phyloP scores from a whole-genome alignment of 2,888 invertebrate species.

The Serrognathus titanus region DNA sequence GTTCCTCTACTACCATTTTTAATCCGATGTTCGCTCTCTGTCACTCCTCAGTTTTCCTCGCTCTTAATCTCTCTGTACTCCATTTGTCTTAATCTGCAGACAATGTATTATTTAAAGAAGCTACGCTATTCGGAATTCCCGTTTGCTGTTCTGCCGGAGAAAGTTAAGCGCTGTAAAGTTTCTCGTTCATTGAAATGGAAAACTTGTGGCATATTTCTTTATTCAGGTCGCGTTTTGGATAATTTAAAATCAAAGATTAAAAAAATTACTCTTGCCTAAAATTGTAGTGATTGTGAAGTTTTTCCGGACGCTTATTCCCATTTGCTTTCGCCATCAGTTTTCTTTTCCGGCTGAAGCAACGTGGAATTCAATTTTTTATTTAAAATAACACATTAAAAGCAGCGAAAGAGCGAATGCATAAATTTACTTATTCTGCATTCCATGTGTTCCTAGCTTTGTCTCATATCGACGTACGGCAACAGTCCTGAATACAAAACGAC shows the following conservation, averaged over 20 bases:
- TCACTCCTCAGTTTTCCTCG: slow-evolving; percentile 25
- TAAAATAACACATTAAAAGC: neutral
- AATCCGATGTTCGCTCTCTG: slow-evolving; percentile 18
- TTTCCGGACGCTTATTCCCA: no score
- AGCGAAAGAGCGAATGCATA: slow-evolving; percentile 2
- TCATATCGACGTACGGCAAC: slow-evolving; percentile 30
- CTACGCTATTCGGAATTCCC: slow-evolving; percentile 26
- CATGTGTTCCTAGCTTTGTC: slow-evolving; percentile 22
- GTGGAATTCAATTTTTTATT: no score
- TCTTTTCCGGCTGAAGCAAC: no score
- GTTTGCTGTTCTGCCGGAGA: slow-evolving; percentile 19
- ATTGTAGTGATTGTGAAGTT: no score
- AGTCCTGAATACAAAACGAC: slow-evolving; percentile 38
- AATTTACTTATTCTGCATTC: slow-evolving; percentile 15
- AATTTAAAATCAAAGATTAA: no score
- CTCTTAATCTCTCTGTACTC: slow-evolving; percentile 46
- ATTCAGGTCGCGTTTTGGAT: no score
- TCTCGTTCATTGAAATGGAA: no score
- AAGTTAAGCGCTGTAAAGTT: neutral
- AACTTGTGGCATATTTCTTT: no score
- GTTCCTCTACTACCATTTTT: slow-evolving; percentile 31
- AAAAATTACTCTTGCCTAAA: no score
- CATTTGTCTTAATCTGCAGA: slow-evolving; percentile 51
- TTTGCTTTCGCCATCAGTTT: no score
- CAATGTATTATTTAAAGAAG: slow-evolving; percentile 50